Percentiles rank a stretch among this genome's conserved stretches.
These are phyloP conservation scores for Amiota minor DNA, from an alignment of 2,888 invertebrate species.

Conservation along the genomic window DNA sequence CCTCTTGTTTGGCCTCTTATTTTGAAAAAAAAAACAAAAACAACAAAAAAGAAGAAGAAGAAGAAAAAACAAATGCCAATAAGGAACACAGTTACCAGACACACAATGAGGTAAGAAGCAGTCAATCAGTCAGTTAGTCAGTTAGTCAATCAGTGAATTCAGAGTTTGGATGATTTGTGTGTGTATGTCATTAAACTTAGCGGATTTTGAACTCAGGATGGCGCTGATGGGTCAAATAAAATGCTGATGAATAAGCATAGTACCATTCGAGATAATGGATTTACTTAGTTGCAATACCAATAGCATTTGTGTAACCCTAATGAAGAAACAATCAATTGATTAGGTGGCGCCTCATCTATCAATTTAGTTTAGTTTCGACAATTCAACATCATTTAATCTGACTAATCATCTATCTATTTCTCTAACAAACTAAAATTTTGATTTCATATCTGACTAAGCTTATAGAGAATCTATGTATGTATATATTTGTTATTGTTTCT, in stretches of 20 bases:
- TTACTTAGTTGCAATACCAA: not conserved
- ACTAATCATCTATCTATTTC: too few relatives aligned
- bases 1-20: slow-evolving; percentile 54
- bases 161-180: not conserved
- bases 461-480: not conserved
- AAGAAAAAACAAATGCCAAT: not conserved
- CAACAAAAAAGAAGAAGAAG: too few relatives aligned
- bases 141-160: not conserved
- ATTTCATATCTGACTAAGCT: too few relatives aligned
- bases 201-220: not conserved
- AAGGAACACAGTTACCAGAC: not conserved
- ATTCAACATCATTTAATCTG: too few relatives aligned
- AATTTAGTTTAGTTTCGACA: slow-evolving; percentile 20
- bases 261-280: slow-evolving; percentile 20
- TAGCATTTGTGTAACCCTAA: too few relatives aligned
- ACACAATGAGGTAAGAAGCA: not conserved
- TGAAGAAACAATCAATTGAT: too few relatives aligned
- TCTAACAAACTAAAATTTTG: too few relatives aligned
- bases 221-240: not conserved
- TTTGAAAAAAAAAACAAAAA: not conserved
- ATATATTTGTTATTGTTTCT: slow-evolving; percentile 38
- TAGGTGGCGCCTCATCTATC: slow-evolving; percentile 58
- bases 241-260: slow-evolving; percentile 36
- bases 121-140: not conserved
- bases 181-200: slow-evolving; percentile 1